Evolutionary conservation across 1,140 invertebrate species (phyloP).

Genomic region (Lepidurus arcticus): DNA sequence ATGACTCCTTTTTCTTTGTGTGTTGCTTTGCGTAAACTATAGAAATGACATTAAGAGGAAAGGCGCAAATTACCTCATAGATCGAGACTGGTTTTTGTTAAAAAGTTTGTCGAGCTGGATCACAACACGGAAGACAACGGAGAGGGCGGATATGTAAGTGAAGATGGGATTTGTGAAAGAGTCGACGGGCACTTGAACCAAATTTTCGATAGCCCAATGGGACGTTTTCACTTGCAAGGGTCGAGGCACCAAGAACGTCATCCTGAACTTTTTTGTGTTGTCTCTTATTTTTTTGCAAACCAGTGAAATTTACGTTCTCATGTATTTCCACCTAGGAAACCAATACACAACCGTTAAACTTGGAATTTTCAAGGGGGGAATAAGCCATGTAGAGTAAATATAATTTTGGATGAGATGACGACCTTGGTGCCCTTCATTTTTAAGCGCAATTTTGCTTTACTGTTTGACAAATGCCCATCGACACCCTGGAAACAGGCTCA

Average conservation of each 20-base stretch:
- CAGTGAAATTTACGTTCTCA: background rate
- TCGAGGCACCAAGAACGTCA: conserved; percentile 17
- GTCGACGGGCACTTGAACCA: conserved; percentile 30
- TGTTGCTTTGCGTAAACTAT: background rate
- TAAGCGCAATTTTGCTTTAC: background rate
- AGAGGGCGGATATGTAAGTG: conserved; percentile 31
- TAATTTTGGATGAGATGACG: background rate
- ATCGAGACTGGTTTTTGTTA: conserved; percentile 3
- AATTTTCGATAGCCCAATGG: conserved; percentile 33
- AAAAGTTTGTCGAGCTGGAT: conserved; percentile 31
- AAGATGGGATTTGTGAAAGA: conserved; percentile 27
- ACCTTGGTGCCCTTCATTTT: conserved; percentile 8
- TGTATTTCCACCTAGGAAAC: background rate
- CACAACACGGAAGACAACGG: conserved; percentile 30
- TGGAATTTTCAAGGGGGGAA: conserved; percentile 1
- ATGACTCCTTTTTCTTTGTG: background rate
- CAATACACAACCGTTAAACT: conserved; percentile 7
- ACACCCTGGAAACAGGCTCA: conserved; percentile 12
- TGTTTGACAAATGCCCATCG: background rate
- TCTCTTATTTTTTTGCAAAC: background rate
- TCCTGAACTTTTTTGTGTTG: background rate
- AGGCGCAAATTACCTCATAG: background rate
- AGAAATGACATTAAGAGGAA: background rate
- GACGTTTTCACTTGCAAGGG: conserved; percentile 21
- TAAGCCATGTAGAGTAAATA: background rate